These are phyloP conservation scores for Brachionus sp. DNA, from an alignment of 1,140 invertebrate genomes.

Conservation along the genomic window DNA sequence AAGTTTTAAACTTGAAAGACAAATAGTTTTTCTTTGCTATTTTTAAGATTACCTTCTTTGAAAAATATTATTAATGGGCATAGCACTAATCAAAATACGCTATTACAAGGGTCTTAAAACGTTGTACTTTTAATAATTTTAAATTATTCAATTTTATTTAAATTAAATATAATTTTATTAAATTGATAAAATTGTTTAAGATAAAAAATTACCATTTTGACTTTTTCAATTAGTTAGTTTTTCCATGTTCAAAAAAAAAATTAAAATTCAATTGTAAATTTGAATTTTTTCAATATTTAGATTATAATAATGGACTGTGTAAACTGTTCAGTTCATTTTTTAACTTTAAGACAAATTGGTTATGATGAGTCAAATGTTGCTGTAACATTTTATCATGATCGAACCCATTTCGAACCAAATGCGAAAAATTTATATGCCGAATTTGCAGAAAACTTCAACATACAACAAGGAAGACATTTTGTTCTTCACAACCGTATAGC, in stretches of 20 bases:
- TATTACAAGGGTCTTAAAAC: no score
- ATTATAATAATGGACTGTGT: neutral
- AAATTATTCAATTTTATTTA: no score
- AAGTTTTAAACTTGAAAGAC: no score
- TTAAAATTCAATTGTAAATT: neutral
- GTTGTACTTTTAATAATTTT: no score
- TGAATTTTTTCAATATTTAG: neutral
- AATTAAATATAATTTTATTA: no score
- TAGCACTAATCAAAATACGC: no score
- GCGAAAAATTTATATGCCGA: slow-evolving; percentile 15
- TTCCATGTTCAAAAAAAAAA: neutral
- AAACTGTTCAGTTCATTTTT: slow-evolving; percentile 25
- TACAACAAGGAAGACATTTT: slow-evolving; percentile 31
- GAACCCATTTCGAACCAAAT: neutral
- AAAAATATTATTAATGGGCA: no score
- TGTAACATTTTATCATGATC: slow-evolving; percentile 9
- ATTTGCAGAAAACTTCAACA: neutral
- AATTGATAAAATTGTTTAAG: no score
- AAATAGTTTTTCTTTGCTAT: no score
- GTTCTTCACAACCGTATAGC: slow-evolving; percentile 2
- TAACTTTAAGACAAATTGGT: slow-evolving; percentile 31
- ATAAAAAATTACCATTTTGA: no score
- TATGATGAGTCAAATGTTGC: slow-evolving; percentile 1
- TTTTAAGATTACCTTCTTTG: no score
- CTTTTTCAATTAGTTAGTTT: neutral